Conservation (phyloP, 2,797 vertebrate genomes). For the Diplodus puntazzo region DNA sequence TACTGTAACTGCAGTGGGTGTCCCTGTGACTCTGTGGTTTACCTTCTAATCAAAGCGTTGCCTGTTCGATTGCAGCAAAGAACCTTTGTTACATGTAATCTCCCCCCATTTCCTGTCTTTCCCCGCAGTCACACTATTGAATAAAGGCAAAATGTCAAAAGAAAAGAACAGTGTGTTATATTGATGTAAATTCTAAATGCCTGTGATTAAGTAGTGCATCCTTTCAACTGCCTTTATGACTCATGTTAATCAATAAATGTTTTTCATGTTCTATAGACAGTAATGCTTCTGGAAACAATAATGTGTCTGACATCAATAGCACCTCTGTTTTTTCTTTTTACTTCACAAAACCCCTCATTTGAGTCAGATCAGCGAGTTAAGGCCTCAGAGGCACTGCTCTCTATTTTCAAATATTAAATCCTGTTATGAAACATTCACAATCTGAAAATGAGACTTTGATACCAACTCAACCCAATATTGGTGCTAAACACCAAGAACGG, state of each 20-base stretch:
- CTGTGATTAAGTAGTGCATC: not conserved
- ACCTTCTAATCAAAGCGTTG: not conserved
- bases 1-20: not conserved
- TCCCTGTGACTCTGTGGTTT: not conserved
- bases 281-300: not conserved
- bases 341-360: not conserved
- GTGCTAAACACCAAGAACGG: not conserved
- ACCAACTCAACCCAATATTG: not conserved
- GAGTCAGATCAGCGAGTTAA: constrained; percentile 3
- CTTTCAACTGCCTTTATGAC: not conserved
- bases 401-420: not conserved
- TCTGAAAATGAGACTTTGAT: not conserved
- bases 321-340: not conserved
- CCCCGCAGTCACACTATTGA: not conserved
- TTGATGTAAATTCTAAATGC: not conserved
- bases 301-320: not conserved
- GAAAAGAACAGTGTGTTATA: not conserved
- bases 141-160: not conserved
- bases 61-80: not conserved
- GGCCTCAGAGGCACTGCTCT: not conserved
- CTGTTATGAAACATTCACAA: not conserved
- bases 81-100: not conserved
- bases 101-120: not conserved
- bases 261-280: not conserved
- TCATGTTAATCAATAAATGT: constrained; percentile 24